A percentile compares a stretch with the other conserved stretches of the same genome.
Conservation (phyloP, 2,113 vertebrate genomes). For the Emydocephalus ijimae region DNA sequence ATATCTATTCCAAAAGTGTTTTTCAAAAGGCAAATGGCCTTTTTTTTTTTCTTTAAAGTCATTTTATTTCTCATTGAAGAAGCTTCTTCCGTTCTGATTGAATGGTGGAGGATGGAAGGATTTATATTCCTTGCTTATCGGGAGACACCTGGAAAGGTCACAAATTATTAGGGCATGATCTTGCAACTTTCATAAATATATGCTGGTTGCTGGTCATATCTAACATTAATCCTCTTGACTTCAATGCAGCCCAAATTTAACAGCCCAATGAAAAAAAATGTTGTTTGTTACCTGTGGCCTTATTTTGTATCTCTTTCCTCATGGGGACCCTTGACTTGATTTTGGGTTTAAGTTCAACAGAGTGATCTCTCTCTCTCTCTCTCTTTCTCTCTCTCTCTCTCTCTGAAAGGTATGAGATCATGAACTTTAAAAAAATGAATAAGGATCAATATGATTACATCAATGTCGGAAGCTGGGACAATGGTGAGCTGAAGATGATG, state of each 20-base stretch:
- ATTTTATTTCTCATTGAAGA: too few relatives aligned
- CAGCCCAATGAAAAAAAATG: neutral
- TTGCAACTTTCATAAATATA: neutral
- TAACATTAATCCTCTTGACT: neutral
- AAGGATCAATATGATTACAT: conserved; percentile 97
- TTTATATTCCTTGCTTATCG: too few relatives aligned
- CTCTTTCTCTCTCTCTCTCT: conserved; percentile 22
- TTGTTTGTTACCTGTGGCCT: neutral
- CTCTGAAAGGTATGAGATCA: conserved; percentile 91
- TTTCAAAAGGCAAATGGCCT: too few relatives aligned
- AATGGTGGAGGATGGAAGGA: too few relatives aligned
- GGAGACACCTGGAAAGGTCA: neutral
- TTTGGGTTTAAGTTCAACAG: neutral
- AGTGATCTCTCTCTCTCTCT: conserved; percentile 14
- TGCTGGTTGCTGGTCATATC: neutral
- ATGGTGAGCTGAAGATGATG: conserved; percentile 91
- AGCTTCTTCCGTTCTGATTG: too few relatives aligned
- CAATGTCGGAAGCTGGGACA: conserved; percentile 97
- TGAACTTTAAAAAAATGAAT: conserved; percentile 99
- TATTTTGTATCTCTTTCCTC: neutral
- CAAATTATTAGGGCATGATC: neutral
- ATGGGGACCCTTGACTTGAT: neutral
- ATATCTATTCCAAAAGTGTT: too few relatives aligned
- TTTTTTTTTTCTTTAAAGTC: too few relatives aligned
- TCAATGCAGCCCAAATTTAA: neutral